phyloP scores from a whole-genome alignment of 2,797 vertebrate species.

The Galaxias olidus region DNA sequence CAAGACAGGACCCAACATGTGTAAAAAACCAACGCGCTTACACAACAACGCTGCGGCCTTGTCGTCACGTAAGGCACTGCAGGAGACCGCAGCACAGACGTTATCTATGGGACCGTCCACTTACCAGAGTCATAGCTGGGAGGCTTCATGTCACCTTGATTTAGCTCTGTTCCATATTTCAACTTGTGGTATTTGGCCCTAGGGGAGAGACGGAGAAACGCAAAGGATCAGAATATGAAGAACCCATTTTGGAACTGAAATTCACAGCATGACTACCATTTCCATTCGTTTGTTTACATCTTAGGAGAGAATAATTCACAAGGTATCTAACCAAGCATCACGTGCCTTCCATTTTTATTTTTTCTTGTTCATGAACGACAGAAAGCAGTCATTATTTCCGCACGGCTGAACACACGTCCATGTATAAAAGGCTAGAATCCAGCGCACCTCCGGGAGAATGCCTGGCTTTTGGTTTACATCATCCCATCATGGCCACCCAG shows the following conservation, averaged over 20 bases:
- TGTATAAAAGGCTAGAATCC: not conserved
- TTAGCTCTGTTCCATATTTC: constrained; percentile 97
- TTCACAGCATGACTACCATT: no score
- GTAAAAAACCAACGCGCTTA: constrained; percentile 15
- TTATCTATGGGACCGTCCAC: constrained; percentile 39
- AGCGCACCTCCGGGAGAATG: constrained; percentile 4
- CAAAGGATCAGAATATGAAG: not conserved
- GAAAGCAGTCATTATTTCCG: not conserved
- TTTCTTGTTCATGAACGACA: no score
- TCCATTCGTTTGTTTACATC: no score
- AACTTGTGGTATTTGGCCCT: constrained; percentile 99
- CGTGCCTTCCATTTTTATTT: no score
- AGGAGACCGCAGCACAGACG: not conserved
- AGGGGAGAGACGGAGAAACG: constrained; percentile 48
- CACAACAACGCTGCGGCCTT: constrained; percentile 13
- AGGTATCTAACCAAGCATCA: no score
- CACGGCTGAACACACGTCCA: not conserved
- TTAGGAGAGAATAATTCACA: no score
- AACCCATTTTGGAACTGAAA: not conserved
- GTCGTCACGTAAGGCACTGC: constrained; percentile 42
- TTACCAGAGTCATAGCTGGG: constrained; percentile 98
- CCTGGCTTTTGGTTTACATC: constrained; percentile 13
- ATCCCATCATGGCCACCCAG: constrained; percentile 20
- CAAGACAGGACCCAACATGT: constrained; percentile 63
- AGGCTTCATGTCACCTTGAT: constrained; percentile 98